A percentile compares a stretch with the other conserved stretches of the same genome.
Conservation (phyloP, 2,113 vertebrate species). For the Scatophagus argus region DNA sequence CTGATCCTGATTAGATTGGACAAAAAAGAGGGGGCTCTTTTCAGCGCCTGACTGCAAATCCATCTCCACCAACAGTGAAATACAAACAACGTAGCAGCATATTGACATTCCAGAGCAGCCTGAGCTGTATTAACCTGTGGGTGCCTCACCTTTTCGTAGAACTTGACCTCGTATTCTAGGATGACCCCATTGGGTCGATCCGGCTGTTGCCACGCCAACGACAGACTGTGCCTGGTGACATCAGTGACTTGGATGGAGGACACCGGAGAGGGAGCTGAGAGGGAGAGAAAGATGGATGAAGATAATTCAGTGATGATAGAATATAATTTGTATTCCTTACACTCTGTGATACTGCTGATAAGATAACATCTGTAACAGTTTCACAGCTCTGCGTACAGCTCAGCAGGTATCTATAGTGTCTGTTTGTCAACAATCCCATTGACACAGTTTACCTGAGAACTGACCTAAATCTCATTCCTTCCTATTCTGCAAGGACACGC, state of each 20-base stretch:
- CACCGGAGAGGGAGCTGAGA: conserved; percentile 93
- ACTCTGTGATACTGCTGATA: neutral
- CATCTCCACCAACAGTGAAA: conserved; percentile 34
- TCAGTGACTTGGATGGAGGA: conserved; percentile 94
- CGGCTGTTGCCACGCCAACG: conserved; percentile 95
- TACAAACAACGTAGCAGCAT: conserved; percentile 35
- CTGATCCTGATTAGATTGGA: conserved; percentile 88
- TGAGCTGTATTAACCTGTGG: conserved; percentile 57
- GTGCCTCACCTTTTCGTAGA: conserved; percentile 95
- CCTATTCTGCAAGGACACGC: conserved; percentile 30
- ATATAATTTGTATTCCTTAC: neutral
- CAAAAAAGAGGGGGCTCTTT: conserved; percentile 49
- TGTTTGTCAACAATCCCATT: conserved; percentile 48
- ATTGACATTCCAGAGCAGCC: conserved; percentile 54
- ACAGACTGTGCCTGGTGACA: conserved; percentile 94
- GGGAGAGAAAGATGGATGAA: conserved; percentile 11
- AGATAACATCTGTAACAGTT: neutral
- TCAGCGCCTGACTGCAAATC: conserved; percentile 53
- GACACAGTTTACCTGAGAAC: conserved; percentile 56
- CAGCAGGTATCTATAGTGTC: neutral
- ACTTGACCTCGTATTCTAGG: conserved; percentile 98
- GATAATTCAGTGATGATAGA: neutral
- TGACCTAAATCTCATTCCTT: conserved; percentile 60
- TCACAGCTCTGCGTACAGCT: neutral
- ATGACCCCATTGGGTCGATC: conserved; percentile 97